These are phyloP conservation scores for Leptarthrus brevirostris DNA, from an alignment of 2,888 invertebrate species.

Conservation along the genomic window DNA sequence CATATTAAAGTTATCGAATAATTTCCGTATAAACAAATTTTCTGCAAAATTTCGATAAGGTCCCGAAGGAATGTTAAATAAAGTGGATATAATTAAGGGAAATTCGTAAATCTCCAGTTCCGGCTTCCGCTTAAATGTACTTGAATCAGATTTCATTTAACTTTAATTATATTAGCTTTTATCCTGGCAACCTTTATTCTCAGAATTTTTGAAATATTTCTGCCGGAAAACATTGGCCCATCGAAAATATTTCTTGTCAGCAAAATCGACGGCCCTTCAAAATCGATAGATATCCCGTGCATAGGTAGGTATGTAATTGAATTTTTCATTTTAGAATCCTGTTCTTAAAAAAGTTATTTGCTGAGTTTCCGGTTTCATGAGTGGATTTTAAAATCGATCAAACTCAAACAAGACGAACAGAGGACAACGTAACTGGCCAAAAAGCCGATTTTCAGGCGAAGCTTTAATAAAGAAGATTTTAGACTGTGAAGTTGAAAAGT, in stretches of 20 bases:
- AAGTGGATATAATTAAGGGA: not conserved
- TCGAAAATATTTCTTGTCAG: too few species aligned
- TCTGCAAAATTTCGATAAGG: not conserved
- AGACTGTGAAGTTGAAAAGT: conserved; percentile 37
- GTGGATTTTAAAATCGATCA: conserved; percentile 46
- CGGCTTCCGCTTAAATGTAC: not conserved
- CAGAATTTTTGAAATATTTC: not conserved
- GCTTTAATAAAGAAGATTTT: conserved; percentile 18
- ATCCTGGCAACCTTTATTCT: not conserved
- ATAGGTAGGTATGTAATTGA: not conserved
- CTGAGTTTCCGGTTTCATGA: conserved; percentile 33
- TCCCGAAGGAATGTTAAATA: not conserved
- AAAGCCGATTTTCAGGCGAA: conserved; percentile 26
- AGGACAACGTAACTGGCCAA: conserved; percentile 9
- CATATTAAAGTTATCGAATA: too few species aligned
- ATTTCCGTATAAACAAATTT: not conserved
- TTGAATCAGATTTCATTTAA: not conserved
- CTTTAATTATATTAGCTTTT: not conserved
- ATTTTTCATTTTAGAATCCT: not conserved
- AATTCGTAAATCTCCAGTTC: not conserved
- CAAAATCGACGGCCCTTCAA: too few species aligned
- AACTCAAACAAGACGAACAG: not conserved
- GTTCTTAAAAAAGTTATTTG: not conserved
- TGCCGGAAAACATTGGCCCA: too few species aligned
- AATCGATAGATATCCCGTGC: too few species aligned